phyloP scores from a whole-genome alignment of 1,140 invertebrate genomes.

The Drosophila albomicans region DNA sequence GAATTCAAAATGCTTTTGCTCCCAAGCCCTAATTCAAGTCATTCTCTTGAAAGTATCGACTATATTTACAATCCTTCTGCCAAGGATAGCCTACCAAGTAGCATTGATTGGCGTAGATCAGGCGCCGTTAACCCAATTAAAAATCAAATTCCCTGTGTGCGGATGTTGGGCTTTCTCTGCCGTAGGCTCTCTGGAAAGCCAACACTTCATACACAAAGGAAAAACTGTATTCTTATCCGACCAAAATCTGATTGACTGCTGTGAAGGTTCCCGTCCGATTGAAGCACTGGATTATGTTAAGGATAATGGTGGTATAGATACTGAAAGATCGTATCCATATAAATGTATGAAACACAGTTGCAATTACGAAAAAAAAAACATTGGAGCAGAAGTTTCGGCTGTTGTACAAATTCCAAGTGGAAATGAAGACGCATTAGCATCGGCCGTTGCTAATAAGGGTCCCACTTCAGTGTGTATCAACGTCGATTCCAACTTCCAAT shows the following conservation, averaged over 20 bases:
- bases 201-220: neutral
- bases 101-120: no score
- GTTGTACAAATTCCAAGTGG: no score
- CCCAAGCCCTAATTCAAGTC: no score
- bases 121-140: neutral
- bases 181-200: neutral
- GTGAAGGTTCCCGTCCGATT: neutral
- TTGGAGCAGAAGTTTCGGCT: slow-evolving; percentile 1
- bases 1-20: no score
- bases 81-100: no score
- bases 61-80: no score
- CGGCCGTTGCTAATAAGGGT: no score
- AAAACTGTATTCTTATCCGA: neutral
- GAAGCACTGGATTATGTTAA: neutral
- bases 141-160: neutral
- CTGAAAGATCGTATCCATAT: neutral
- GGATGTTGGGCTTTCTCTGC: neutral
- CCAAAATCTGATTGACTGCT: slow-evolving; percentile 9
- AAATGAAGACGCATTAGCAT: no score
- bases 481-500: no score
- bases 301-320: neutral
- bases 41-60: no score
- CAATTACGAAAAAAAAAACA: neutral
- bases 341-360: neutral
- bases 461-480: no score